These are phyloP conservation scores for Tachuris rubrigastra DNA, from an alignment of 2,113 vertebrate species.

Conservation along the genomic window DNA sequence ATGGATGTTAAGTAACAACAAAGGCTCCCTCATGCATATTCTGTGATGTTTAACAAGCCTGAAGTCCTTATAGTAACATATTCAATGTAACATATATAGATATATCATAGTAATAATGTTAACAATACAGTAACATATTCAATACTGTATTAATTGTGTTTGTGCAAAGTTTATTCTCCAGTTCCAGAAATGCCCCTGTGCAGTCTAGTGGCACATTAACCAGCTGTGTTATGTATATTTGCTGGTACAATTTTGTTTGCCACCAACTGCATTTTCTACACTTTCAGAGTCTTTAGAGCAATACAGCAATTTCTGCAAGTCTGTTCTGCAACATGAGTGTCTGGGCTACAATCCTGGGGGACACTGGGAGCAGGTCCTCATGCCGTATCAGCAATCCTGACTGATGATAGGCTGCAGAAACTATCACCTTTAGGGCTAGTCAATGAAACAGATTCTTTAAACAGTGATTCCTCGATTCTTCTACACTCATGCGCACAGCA, in stretches of 20 bases:
- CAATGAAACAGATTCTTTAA: neutral
- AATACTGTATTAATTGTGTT: neutral
- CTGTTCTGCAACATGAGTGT: neutral
- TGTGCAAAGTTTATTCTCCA: neutral
- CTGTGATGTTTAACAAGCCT: neutral
- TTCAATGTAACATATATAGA: neutral
- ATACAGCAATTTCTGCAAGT: neutral
- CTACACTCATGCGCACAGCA: neutral
- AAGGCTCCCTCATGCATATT: neutral
- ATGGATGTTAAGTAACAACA: neutral
- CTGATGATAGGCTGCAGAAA: neutral
- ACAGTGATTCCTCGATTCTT: neutral
- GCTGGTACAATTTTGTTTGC: neutral
- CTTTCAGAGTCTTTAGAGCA: neutral
- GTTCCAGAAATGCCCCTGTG: neutral
- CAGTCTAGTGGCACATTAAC: neutral
- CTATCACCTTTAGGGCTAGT: neutral
- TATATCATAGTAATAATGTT: neutral
- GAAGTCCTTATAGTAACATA: neutral
- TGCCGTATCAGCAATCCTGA: neutral
- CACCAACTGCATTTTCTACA: rapidly evolving
- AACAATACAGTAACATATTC: neutral
- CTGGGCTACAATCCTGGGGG: neutral
- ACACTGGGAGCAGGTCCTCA: neutral
- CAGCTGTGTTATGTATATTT: neutral